phyloP scores from a whole-genome alignment of 2,113 vertebrate genomes.

The Pycnonotus jocosus region DNA sequence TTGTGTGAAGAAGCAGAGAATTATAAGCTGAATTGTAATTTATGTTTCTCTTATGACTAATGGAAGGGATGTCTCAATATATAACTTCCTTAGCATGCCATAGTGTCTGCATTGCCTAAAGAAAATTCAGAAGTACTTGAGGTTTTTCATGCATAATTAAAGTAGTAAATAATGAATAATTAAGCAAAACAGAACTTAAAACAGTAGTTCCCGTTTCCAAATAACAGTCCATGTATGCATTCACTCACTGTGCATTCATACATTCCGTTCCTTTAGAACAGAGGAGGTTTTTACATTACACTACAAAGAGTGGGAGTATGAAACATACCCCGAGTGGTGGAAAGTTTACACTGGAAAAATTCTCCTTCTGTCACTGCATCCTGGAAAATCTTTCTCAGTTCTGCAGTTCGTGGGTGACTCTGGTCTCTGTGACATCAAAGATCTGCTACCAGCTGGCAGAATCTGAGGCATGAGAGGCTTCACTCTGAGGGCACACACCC shows the following conservation, averaged over 20 bases:
- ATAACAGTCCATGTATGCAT: background rate
- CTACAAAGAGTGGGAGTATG: background rate
- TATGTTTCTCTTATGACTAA: slow-evolving; percentile 25
- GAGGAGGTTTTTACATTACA: fast-evolving
- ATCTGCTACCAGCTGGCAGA: background rate
- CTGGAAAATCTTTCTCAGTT: background rate
- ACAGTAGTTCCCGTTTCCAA: background rate
- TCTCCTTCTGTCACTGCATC: background rate
- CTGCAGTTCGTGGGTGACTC: background rate
- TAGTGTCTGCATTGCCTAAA: background rate
- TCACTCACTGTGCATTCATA: background rate
- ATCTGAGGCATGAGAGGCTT: background rate
- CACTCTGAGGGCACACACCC: background rate
- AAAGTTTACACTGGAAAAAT: background rate
- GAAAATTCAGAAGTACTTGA: background rate
- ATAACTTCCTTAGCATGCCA: background rate
- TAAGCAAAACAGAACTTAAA: slow-evolving; percentile 5
- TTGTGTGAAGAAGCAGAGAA: background rate
- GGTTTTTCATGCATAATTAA: slow-evolving; percentile 40
- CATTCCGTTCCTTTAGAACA: background rate
- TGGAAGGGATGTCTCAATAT: background rate
- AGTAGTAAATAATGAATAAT: slow-evolving; percentile 29
- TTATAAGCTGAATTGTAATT: slow-evolving; percentile 7
- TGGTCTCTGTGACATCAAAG: background rate
- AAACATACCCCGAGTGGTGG: background rate